Percentiles rank a stretch among this genome's conserved stretches.
Conservation (phyloP, 53 echinoderm and acorn worm species). For the Mesocentrotus franciscanus region DNA sequence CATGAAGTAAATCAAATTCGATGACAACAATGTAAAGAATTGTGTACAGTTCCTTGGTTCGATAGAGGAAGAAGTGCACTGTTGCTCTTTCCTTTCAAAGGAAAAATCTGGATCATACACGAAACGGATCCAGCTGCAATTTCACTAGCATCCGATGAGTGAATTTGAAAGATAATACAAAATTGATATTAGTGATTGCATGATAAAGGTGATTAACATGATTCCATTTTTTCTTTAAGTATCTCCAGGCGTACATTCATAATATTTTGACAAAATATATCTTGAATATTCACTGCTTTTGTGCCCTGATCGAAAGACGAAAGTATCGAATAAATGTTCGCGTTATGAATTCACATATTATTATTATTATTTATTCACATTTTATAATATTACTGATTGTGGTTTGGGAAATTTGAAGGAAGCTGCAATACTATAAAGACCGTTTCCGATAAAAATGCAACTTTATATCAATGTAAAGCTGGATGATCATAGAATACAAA, state of each 20-base stretch:
- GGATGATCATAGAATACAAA: no score
- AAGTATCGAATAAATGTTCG: no score
- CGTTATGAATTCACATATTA: no score
- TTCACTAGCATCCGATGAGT: neutral
- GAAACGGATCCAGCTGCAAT: conserved; percentile 7
- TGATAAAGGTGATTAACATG: neutral
- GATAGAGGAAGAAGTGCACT: neutral
- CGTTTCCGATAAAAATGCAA: no score
- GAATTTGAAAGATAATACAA: neutral
- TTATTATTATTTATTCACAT: no score
- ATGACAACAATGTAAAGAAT: neutral
- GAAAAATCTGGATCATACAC: neutral
- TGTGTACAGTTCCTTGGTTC: neutral
- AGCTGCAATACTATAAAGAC: no score
- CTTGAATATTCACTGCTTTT: no score
- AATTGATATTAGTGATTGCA: neutral
- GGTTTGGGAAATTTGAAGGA: no score
- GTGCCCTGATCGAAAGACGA: no score
- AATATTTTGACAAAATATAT: no score
- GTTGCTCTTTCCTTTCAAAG: neutral
- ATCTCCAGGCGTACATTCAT: neutral
- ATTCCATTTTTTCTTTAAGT: neutral
- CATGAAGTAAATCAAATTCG: neutral
- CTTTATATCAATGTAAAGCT: no score
- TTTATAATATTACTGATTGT: no score